phyloP scores from a whole-genome alignment of 2,113 vertebrate species.

The Lipotes vexillifer region DNA sequence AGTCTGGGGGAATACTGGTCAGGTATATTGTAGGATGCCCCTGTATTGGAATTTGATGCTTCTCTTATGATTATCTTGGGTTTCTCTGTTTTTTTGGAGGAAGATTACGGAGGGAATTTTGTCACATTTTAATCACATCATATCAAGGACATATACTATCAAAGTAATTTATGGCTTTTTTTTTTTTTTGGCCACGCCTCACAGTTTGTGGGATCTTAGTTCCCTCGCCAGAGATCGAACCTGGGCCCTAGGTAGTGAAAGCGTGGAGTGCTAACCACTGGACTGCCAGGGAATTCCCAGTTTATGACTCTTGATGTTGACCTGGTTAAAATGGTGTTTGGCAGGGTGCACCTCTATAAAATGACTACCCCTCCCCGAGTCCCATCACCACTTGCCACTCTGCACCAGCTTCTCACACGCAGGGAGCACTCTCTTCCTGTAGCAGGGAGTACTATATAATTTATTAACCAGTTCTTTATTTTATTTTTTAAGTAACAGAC shows the following conservation, averaged over 20 bases:
- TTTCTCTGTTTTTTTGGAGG: background rate
- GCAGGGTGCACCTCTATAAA: background rate
- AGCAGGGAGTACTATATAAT: background rate
- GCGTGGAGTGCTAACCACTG: no score
- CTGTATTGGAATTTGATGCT: background rate
- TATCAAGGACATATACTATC: background rate
- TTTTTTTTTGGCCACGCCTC: accelerated
- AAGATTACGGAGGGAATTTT: background rate
- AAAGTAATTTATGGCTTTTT: background rate
- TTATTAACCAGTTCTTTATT: no score
- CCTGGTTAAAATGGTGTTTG: background rate
- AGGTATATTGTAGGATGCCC: background rate
- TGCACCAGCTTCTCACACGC: no score
- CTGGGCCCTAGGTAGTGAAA: no score
- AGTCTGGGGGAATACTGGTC: no score
- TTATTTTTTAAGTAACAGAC: background rate
- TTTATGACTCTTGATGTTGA: background rate
- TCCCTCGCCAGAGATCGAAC: no score
- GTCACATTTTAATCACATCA: background rate
- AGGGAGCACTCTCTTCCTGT: background rate
- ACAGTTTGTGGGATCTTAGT: no score
- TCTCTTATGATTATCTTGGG: background rate
- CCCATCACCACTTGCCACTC: background rate
- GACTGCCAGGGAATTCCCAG: no score
- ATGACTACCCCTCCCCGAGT: no score